phyloP scores from a whole-genome alignment of 1,140 invertebrate genomes.

The Brachionus angularis region DNA sequence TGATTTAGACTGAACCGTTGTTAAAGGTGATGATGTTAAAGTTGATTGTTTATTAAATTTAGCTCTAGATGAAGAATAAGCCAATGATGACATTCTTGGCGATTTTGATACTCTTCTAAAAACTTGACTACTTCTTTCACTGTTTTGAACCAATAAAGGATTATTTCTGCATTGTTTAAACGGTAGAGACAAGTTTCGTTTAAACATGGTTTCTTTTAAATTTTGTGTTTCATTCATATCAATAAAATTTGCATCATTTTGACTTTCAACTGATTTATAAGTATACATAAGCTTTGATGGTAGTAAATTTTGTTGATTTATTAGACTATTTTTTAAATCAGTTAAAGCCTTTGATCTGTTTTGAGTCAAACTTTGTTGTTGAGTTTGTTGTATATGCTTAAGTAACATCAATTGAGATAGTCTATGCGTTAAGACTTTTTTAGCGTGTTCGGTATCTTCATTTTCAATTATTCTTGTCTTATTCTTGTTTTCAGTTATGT shows the following conservation, averaged over 20 bases:
- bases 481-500: conserved; percentile 13
- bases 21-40: conserved; percentile 17
- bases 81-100: conserved; percentile 27
- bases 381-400: background rate
- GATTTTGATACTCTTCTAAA: background rate
- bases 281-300: conserved; percentile 12
- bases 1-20: background rate
- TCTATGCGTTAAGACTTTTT: conserved; percentile 9
- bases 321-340: conserved; percentile 36
- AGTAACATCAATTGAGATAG: conserved; percentile 28
- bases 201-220: background rate
- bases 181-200: conserved; percentile 19
- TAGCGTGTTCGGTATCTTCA: conserved; percentile 12
- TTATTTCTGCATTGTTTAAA: conserved; percentile 38
- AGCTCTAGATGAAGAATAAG: conserved; percentile 29
- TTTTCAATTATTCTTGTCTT: conserved; percentile 2
- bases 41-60: conserved; percentile 24
- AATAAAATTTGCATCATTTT: conserved; percentile 7
- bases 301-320: conserved; percentile 19
- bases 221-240: background rate
- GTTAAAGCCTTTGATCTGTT: conserved; percentile 22
- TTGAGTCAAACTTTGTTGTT: background rate
- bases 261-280: background rate
- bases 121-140: background rate
- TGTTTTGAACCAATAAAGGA: background rate